Evolutionary conservation across 1,140 invertebrate genomes (phyloP).

Genomic region (Lucilia sericata): DNA sequence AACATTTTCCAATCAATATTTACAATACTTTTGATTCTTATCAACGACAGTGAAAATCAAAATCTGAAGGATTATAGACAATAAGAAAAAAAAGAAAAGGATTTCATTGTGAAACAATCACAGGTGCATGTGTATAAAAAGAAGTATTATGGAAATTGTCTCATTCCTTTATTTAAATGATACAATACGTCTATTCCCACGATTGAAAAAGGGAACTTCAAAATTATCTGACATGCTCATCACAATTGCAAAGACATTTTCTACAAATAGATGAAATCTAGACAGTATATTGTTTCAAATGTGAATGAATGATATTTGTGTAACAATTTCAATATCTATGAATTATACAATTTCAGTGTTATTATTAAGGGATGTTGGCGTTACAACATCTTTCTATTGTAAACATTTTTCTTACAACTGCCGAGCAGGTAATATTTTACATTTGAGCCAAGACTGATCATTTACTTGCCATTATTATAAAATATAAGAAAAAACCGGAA

Average conservation of each 20-base stretch:
- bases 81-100: slow-evolving; percentile 7
- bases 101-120: background rate
- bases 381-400: background rate
- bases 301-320: background rate
- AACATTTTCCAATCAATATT: background rate
- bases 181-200: background rate
- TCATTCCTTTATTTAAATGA: background rate
- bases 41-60: slow-evolving; percentile 20
- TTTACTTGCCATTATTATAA: background rate
- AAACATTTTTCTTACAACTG: background rate
- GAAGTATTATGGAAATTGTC: background rate
- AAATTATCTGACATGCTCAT: slow-evolving; percentile 11
- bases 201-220: background rate
- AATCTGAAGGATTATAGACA: slow-evolving; percentile 2
- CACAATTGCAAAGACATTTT: background rate
- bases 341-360: background rate
- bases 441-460: too few relatives aligned
- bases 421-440: background rate
- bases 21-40: background rate
- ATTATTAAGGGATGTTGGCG: background rate
- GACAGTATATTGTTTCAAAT: background rate
- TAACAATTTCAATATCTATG: background rate
- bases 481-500: background rate
- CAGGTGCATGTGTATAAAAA: background rate
- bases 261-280: background rate